Evolutionary conservation across 2,888 invertebrate genomes (phyloP).

Genomic region (Habrosyne pyritoides): DNA sequence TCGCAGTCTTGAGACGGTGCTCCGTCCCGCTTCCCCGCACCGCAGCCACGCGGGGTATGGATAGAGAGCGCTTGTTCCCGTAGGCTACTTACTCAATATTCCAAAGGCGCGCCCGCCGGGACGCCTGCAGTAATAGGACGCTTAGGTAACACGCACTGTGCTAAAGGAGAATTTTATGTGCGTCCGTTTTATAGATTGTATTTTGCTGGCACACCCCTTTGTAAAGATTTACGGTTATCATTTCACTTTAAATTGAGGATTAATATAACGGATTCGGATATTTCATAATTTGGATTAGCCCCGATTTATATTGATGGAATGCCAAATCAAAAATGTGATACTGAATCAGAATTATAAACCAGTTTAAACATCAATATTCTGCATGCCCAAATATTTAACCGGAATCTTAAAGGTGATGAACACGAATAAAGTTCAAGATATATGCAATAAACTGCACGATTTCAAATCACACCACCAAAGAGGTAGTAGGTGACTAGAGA

Average conservation of each 20-base stretch:
- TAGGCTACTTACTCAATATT: constrained; percentile 80
- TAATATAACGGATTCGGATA: not conserved
- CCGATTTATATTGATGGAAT: too few species aligned
- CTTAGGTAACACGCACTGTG: constrained; percentile 64
- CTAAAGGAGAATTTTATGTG: constrained; percentile 56
- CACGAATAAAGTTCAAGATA: not conserved
- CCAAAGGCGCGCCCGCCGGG: constrained; percentile 57
- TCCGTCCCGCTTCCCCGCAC: constrained; percentile 64
- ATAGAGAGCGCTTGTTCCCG: constrained; percentile 46
- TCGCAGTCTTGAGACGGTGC: constrained; percentile 82
- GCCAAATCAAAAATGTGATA: too few species aligned
- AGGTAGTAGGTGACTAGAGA: too few species aligned
- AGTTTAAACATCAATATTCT: too few species aligned
- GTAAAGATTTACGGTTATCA: constrained; percentile 24
- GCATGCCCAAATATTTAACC: too few species aligned
- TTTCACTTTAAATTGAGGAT: constrained; percentile 17
- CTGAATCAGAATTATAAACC: too few species aligned
- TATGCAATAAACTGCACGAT: not conserved
- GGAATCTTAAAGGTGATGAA: too few species aligned
- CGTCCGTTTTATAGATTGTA: constrained; percentile 43
- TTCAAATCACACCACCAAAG: too few species aligned
- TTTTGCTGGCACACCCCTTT: constrained; percentile 28
- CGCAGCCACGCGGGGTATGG: constrained; percentile 23
- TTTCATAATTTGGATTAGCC: too few species aligned
- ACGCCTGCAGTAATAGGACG: constrained; percentile 67